Percentiles rank a stretch among this genome's conserved stretches.
phyloP scores from a whole-genome alignment of 2,888 invertebrate species.

The Standfussiana lucernea region DNA sequence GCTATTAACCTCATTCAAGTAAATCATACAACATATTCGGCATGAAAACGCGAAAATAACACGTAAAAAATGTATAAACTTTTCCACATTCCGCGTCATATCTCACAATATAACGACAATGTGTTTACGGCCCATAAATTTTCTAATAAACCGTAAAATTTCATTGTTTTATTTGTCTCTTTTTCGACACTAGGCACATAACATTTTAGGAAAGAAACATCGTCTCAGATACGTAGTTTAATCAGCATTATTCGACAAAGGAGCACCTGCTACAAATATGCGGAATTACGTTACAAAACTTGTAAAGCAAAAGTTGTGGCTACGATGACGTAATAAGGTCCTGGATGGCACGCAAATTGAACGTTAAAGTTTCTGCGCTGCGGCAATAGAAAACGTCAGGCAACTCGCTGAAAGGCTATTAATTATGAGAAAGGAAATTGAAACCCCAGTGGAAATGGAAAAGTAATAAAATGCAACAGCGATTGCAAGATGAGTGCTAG shows the following conservation, averaged over 20 bases:
- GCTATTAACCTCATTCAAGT: slow-evolving; percentile 37
- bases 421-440: slow-evolving; percentile 90
- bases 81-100: slow-evolving; percentile 76
- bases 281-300: slow-evolving; percentile 46
- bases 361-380: slow-evolving; percentile 84
- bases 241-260: slow-evolving; percentile 38
- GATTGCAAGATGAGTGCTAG: slow-evolving; percentile 87
- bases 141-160: slow-evolving; percentile 84
- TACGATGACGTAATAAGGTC: slow-evolving; percentile 73
- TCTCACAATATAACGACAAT: slow-evolving; percentile 80
- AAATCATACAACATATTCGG: slow-evolving; percentile 61
- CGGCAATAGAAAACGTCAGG: slow-evolving; percentile 86
- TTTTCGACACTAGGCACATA: slow-evolving; percentile 51
- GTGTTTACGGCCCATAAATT: slow-evolving; percentile 84
- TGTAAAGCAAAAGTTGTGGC: slow-evolving; percentile 56
- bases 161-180: slow-evolving; percentile 73
- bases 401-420: slow-evolving; percentile 87
- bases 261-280: slow-evolving; percentile 24
- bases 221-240: slow-evolving; percentile 4
- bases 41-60: slow-evolving; percentile 51
- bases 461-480: slow-evolving; percentile 91
- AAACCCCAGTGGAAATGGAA: slow-evolving; percentile 90
- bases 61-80: slow-evolving; percentile 60
- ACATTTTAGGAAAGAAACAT: slow-evolving; percentile 16
- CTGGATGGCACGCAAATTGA: slow-evolving; percentile 84